phyloP scores from a whole-genome alignment of 2,888 invertebrate species.

The Lepidochrysops patricia region DNA sequence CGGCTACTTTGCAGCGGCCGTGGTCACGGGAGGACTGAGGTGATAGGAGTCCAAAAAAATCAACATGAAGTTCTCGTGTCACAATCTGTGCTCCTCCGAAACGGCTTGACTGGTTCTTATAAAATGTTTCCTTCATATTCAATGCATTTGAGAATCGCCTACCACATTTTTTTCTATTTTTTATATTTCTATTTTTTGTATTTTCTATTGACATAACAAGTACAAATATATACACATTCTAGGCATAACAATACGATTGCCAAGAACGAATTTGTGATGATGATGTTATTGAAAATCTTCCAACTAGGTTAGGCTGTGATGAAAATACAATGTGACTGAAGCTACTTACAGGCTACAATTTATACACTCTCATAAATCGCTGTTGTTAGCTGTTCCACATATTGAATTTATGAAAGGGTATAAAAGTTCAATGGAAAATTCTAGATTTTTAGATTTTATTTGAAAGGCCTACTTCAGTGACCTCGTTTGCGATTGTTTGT shows the following conservation, averaged over 20 bases:
- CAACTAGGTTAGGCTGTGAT: neutral
- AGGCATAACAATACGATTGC: neutral
- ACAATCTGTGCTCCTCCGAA: too few relatives aligned
- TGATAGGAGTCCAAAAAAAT: too few relatives aligned
- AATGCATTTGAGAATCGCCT: too few relatives aligned
- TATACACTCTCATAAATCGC: conserved; percentile 5
- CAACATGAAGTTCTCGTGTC: too few relatives aligned
- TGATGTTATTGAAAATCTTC: neutral
- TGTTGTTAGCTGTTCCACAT: conserved; percentile 1
- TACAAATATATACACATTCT: neutral
- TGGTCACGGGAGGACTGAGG: too few relatives aligned
- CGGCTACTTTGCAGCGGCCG: too few relatives aligned
- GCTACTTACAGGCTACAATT: conserved; percentile 7
- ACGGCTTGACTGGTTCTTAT: too few relatives aligned
- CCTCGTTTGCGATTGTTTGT: neutral
- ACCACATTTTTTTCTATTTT: too few relatives aligned
- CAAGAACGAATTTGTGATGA: neutral
- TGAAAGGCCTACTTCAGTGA: neutral
- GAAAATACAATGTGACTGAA: conserved; percentile 8
- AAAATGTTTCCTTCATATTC: too few relatives aligned
- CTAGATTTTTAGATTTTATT: neutral
- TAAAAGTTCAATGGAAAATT: conserved; percentile 7
- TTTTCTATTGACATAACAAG: too few relatives aligned
- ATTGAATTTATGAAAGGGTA: neutral
- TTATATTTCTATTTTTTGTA: too few relatives aligned